phyloP scores from a whole-genome alignment of 2,797 vertebrate species.

The Cossypha niveicapilla region DNA sequence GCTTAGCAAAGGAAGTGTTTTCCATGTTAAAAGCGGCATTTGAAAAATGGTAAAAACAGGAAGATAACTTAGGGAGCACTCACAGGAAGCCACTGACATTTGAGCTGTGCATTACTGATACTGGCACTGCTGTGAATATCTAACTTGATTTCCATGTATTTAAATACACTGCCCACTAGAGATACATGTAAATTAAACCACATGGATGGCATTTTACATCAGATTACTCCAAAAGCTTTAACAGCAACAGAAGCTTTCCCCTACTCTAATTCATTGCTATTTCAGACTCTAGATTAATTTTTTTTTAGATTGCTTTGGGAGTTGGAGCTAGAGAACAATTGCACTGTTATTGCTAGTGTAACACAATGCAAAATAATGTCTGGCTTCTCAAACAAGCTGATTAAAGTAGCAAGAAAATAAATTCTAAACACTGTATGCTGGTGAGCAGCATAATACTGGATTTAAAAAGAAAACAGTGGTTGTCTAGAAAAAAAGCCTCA shows the following conservation, averaged over 20 bases:
- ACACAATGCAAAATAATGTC: not conserved
- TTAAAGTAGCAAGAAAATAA: not conserved
- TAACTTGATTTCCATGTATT: not conserved
- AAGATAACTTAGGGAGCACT: not conserved
- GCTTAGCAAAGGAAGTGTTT: not conserved
- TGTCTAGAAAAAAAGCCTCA: not conserved
- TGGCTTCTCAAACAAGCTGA: constrained; percentile 8
- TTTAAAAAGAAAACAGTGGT: not conserved
- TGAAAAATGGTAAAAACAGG: not conserved
- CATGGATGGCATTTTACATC: not conserved
- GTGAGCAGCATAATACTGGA: not conserved
- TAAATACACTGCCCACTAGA: not conserved
- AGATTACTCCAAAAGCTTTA: not conserved
- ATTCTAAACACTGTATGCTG: not conserved
- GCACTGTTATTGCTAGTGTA: not conserved
- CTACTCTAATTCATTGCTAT: not conserved
- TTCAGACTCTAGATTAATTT: not conserved
- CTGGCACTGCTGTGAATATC: not conserved
- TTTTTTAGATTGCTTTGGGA: not conserved
- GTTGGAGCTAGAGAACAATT: not conserved
- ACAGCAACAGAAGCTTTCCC: not conserved
- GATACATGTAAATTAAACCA: not conserved
- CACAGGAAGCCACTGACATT: not conserved
- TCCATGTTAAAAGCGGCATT: not conserved
- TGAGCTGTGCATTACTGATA: not conserved